Evolutionary conservation across 2,113 vertebrate genomes (phyloP).

Genomic region (Rafetus swinhoei): DNA sequence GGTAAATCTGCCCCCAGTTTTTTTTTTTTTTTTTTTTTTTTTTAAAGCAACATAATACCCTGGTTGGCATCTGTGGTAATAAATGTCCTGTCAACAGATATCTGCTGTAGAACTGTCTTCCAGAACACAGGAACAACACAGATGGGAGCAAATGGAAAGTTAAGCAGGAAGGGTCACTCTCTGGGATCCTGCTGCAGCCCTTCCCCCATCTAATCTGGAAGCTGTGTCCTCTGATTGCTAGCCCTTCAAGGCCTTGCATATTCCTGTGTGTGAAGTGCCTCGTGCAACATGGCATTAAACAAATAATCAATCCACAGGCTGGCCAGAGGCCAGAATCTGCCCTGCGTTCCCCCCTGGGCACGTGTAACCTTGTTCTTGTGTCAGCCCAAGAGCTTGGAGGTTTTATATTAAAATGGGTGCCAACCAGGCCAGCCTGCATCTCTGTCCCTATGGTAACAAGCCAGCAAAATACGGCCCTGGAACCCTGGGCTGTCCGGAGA

Average conservation of each 20-base stretch:
- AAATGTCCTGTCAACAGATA: background rate
- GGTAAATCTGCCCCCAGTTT: background rate
- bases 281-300: background rate
- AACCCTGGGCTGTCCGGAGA: background rate
- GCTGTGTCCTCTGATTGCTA: background rate
- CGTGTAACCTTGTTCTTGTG: background rate
- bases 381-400: background rate
- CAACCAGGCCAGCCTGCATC: background rate
- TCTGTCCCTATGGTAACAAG: background rate
- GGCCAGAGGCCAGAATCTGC: background rate
- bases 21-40: conserved; percentile 12
- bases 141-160: background rate
- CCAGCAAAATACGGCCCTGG: background rate
- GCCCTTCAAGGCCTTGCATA: background rate
- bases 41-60: background rate
- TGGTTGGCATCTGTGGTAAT: background rate
- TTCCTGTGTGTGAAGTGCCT: background rate
- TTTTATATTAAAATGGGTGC: background rate
- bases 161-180: background rate
- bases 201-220: background rate
- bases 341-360: too few relatives aligned
- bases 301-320: background rate
- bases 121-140: background rate
- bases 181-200: background rate
- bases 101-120: background rate